phyloP scores from a whole-genome alignment of 2,888 invertebrate genomes.

The Synergus umbraculus region DNA sequence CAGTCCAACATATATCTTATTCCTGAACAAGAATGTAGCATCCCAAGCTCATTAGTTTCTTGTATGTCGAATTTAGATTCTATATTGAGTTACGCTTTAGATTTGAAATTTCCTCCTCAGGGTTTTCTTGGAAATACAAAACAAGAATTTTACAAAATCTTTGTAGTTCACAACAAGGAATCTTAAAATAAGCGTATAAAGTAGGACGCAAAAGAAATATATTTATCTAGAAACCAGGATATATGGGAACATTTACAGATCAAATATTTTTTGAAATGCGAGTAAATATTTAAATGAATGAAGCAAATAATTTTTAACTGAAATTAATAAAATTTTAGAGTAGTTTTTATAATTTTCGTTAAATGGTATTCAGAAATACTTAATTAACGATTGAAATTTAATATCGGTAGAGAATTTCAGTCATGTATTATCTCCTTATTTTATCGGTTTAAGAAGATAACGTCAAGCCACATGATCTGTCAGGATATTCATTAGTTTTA shows the following conservation, averaged over 20 bases:
- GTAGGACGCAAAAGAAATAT: not conserved
- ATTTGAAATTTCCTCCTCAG: not conserved
- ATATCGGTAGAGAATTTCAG: not conserved
- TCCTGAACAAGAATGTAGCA: conserved; percentile 23
- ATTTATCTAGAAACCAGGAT: not conserved
- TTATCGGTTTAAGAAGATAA: conserved; percentile 20
- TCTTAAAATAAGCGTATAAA: not conserved
- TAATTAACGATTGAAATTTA: not conserved
- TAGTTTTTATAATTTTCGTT: too few species aligned
- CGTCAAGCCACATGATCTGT: not conserved
- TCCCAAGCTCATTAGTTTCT: conserved; percentile 15
- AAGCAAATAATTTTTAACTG: too few species aligned
- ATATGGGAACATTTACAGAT: not conserved
- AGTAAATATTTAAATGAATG: too few species aligned
- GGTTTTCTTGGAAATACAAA: not conserved
- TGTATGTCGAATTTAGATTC: not conserved
- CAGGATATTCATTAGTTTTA: conserved; percentile 45
- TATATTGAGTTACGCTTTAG: not conserved
- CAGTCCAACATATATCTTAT: conserved; percentile 17
- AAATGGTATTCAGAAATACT: not conserved
- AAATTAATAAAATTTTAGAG: too few species aligned
- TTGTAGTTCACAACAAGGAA: not conserved
- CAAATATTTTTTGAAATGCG: too few species aligned
- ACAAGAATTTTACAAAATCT: not conserved
- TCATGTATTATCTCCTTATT: not conserved